Evolutionary conservation across 2,888 invertebrate genomes (phyloP), one percentile per base, ranked within the genome.

Genomic region (Bugulina stolonifera): DNA sequence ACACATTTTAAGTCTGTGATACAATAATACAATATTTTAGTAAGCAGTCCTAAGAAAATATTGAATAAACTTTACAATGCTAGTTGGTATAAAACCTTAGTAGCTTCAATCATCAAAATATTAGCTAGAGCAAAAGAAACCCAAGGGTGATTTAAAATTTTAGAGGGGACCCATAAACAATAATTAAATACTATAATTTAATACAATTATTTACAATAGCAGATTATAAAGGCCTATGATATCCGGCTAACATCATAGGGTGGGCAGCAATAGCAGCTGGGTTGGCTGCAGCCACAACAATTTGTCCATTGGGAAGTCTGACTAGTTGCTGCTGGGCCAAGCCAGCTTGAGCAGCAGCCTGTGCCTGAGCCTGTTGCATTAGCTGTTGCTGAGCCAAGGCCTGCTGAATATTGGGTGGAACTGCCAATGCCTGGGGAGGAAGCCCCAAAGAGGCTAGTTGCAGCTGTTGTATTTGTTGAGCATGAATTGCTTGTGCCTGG

Each of bases 341-440:
- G 10, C 25, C 25, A 5, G 3, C 10, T n/a, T 3, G 10, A 3
- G 52, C 70, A 5, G 5, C 10, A 58, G 25, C 58, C n/a, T n/a
- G n/a, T n/a, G n/a, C n/a, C 10, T n/a, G 64, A 10, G 27, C 25
- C 69, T 69, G 69, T 27, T 58, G 58, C 70, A 54, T 43, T 29
- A 70, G 25, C 70, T 54, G 70, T 54, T 70, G 70, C 25, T n/a
- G 70, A 3, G 70, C 70, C 23, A 70, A 29, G 10, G 43, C 10
- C 23, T 70, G 70, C 70, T 70, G 70, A 5, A 70, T 35, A 29
- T 14, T 1, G 25, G 70, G 70, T 5, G 35, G 35, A 23, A 43
- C 23, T n/a, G 70, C 70, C 3, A 70, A 29, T 14, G 54, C 23
- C 32, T 70, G 70, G 10, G 35, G 70, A 54, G 70, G 2, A 10